Evolutionary conservation across 37 sponge, comb jelly and placozoan species (phyloP).

Genomic region (Bolinopsis microptera): DNA sequence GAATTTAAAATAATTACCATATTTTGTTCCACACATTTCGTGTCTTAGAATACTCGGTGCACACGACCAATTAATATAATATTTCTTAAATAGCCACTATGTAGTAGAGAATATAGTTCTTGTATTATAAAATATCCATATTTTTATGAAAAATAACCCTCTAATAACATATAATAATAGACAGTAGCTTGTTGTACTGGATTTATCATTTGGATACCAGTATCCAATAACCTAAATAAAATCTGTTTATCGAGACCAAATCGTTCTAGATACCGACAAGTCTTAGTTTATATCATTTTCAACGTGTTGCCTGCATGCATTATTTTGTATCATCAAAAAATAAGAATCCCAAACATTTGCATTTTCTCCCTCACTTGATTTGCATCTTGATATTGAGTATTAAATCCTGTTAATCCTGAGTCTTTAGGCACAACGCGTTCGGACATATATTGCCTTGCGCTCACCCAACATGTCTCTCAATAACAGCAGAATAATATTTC

Average conservation of each 20-base stretch:
- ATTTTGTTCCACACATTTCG: not conserved
- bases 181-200: not conserved
- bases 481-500: not conserved
- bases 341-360: not conserved
- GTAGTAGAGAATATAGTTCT: not conserved
- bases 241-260: not conserved
- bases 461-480: not conserved
- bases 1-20: not conserved
- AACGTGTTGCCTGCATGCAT: not conserved
- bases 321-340: not conserved
- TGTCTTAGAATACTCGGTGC: not conserved
- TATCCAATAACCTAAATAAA: not conserved
- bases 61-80: not conserved
- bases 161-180: not conserved
- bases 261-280: not conserved
- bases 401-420: not conserved
- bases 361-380: not conserved
- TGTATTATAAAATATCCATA: not conserved
- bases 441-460: not conserved
- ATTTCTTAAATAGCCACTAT: not conserved
- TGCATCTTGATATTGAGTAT: no score
- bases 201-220: not conserved
- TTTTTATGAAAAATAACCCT: not conserved
- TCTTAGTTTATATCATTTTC: not conserved
- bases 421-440: not conserved